These are phyloP conservation scores for Philantomba maxwellii DNA, from an alignment of 2,113 vertebrate species.

Conservation along the genomic window DNA sequence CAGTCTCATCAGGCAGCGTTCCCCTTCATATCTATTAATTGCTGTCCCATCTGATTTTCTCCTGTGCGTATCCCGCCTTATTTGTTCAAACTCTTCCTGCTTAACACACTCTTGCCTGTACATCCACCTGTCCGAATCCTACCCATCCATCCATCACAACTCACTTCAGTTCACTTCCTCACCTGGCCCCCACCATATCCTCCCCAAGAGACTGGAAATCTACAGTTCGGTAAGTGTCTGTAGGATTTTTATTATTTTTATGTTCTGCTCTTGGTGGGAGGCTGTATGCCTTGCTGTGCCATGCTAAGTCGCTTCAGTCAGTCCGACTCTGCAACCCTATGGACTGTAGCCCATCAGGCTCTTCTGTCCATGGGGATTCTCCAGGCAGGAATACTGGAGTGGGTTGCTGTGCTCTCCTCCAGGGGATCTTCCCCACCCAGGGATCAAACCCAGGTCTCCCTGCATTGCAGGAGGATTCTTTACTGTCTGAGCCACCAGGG, in stretches of 20 bases:
- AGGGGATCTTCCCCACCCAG: neutral
- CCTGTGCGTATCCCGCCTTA: fast-evolving
- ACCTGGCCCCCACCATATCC: neutral
- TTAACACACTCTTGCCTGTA: neutral
- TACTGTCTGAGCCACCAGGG: neutral
- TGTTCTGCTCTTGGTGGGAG: neutral
- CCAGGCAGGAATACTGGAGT: neutral
- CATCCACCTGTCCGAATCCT: neutral
- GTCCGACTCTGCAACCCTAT: neutral
- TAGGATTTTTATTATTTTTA: neutral
- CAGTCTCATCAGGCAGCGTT: neutral
- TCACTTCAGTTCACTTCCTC: neutral
- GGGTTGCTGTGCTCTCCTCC: neutral
- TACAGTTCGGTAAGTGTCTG: neutral
- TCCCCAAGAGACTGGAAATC: neutral
- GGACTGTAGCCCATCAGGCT: neutral
- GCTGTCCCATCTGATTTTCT: neutral
- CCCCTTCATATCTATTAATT: neutral
- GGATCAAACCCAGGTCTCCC: neutral
- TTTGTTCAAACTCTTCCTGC: neutral
- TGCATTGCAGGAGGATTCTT: neutral
- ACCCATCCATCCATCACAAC: neutral
- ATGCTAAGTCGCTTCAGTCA: neutral
- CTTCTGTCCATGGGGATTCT: neutral
- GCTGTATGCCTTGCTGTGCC: neutral